phyloP scores from a whole-genome alignment of 2,797 vertebrate species.

The Platalea minor region DNA sequence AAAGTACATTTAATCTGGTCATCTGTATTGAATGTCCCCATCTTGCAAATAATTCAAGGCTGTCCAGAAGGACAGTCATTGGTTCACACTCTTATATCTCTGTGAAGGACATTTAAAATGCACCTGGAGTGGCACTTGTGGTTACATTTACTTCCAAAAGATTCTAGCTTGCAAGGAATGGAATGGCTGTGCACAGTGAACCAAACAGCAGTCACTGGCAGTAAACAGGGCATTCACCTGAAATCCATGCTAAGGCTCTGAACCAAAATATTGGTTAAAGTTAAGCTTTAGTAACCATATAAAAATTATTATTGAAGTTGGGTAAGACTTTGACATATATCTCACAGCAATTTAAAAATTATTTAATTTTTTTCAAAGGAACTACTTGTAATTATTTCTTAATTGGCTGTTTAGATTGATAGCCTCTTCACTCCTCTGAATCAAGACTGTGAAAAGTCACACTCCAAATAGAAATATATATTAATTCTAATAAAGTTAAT shows the following conservation, averaged over 20 bases:
- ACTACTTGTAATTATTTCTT: background rate
- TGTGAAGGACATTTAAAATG: background rate
- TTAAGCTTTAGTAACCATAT: background rate
- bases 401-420: background rate
- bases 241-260: background rate
- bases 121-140: background rate
- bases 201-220: background rate
- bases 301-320: background rate
- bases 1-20: background rate
- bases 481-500: background rate
- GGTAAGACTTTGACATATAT: background rate
- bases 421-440: background rate
- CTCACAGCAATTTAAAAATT: background rate
- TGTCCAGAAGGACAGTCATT: background rate
- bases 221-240: background rate
- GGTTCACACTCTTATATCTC: background rate
- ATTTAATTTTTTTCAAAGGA: background rate
- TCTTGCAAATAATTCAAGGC: background rate
- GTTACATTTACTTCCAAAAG: background rate
- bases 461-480: background rate
- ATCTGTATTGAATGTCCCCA: background rate
- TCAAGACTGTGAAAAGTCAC: background rate
- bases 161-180: background rate
- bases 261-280: background rate
- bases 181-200: background rate